Conservation (phyloP, 35 echinoderm and acorn worm species). For the Eucidaris tribuloides region DNA sequence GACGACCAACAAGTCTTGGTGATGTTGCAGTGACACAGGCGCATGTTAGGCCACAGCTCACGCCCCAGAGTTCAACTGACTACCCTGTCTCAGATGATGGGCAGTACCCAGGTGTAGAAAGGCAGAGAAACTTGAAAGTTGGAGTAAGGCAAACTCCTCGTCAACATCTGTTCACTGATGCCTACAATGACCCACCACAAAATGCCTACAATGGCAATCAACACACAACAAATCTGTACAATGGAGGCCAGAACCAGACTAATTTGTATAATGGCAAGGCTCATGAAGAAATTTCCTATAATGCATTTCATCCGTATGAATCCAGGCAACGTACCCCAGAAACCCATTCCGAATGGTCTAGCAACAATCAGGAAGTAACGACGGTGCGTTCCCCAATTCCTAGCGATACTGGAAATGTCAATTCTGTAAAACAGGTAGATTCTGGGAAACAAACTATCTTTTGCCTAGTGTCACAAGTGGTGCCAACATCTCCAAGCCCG, state of each 20-base stretch:
- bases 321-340: no score
- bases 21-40: background rate
- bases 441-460: conserved; percentile 24
- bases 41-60: background rate
- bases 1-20: conserved; percentile 8
- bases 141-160: background rate
- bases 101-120: background rate
- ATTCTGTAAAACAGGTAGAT: background rate
- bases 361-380: background rate
- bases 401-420: background rate
- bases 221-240: background rate
- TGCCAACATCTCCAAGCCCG: conserved; percentile 7
- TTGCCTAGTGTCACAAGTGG: conserved; percentile 17
- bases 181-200: background rate
- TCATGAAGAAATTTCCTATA: no score
- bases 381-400: background rate
- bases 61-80: background rate
- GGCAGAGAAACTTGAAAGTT: background rate
- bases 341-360: background rate
- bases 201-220: no score
- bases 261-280: no score
- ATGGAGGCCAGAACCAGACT: no score
- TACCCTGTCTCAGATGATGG: background rate
- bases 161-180: background rate
- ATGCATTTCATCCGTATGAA: no score